A percentile compares a stretch with the other conserved stretches of the same genome.
These are phyloP conservation scores for Steinernema khuongi DNA, from an alignment of 1,140 invertebrate species.

Conservation along the genomic window DNA sequence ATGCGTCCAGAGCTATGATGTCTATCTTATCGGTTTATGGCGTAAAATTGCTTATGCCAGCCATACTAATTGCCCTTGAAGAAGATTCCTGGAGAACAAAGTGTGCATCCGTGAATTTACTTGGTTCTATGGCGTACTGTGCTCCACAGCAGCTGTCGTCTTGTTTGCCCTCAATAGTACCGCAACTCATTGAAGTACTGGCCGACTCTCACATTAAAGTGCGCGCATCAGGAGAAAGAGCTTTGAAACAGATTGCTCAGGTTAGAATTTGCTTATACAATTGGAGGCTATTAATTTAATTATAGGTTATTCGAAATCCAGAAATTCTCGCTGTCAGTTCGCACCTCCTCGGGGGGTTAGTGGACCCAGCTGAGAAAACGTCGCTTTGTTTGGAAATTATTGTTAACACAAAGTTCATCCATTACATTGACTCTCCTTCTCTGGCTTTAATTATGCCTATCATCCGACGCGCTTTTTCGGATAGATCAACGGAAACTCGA, in stretches of 20 bases:
- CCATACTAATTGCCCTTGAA: constrained; percentile 82
- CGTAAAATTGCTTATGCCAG: constrained; percentile 85
- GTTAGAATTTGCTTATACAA: constrained; percentile 63
- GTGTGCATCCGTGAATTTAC: constrained; percentile 86
- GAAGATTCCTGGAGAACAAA: constrained; percentile 99
- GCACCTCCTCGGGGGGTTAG: constrained; percentile 81
- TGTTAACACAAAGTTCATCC: constrained; percentile 93
- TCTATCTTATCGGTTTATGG: constrained; percentile 89
- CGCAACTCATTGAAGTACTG: constrained; percentile 92
- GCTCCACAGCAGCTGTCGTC: constrained; percentile 95
- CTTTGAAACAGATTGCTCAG: constrained; percentile 88
- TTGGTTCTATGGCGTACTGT: constrained; percentile 83
- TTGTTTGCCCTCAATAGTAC: constrained; percentile 92
- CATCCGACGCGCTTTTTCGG: constrained; percentile 89
- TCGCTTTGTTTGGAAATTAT: constrained; percentile 71
- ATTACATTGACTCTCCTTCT: constrained; percentile 97
- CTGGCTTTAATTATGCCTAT: constrained; percentile 98
- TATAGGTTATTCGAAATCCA: constrained; percentile 79
- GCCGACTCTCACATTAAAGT: constrained; percentile 96
- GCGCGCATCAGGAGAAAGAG: constrained; percentile 76
- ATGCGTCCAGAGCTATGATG: constrained; percentile 80
- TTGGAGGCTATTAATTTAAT: constrained; percentile 65
- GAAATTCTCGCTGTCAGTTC: constrained; percentile 86
- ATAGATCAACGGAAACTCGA: constrained; percentile 89
- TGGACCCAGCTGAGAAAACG: constrained; percentile 93